These are phyloP conservation scores for Australoheros scitulus DNA, from an alignment of 2,113 vertebrate genomes.

Conservation along the genomic window DNA sequence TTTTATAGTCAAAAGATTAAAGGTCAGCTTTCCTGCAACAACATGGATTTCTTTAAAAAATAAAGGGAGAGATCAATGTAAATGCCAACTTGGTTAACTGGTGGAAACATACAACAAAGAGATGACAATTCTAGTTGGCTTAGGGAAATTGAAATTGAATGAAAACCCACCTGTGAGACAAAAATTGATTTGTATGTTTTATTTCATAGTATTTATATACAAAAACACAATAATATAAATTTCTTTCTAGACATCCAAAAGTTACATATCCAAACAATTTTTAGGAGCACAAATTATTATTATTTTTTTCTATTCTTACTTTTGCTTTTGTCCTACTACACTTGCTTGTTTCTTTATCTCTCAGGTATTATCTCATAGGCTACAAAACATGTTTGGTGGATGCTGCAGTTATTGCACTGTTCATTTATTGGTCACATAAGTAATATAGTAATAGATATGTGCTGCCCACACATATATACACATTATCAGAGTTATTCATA, in stretches of 20 bases:
- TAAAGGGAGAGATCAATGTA: background rate
- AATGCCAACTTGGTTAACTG: background rate
- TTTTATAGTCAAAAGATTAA: too few species aligned
- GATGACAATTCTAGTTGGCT: background rate
- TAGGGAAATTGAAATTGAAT: background rate
- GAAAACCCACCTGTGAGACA: too few species aligned
- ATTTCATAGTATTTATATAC: background rate
- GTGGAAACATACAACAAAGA: background rate
- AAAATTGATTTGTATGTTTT: background rate
- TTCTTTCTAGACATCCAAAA: background rate
- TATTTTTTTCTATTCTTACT: background rate
- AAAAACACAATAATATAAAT: background rate
- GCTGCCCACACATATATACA: constrained; percentile 5
- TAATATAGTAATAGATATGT: constrained; percentile 16
- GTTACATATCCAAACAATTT: background rate
- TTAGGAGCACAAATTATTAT: background rate
- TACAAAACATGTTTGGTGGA: constrained; percentile 3
- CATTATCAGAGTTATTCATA: constrained; percentile 4
- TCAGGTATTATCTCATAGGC: constrained; percentile 14
- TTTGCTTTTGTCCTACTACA: background rate
- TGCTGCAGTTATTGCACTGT: constrained; percentile 16
- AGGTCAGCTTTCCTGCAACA: too few species aligned
- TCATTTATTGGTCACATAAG: constrained; percentile 15
- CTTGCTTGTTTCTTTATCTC: background rate
- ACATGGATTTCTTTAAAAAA: too few species aligned